A percentile compares a stretch with the other conserved stretches of the same genome.
Conservation (phyloP, 2,888 invertebrate genomes). For the Agrotis segetum region DNA sequence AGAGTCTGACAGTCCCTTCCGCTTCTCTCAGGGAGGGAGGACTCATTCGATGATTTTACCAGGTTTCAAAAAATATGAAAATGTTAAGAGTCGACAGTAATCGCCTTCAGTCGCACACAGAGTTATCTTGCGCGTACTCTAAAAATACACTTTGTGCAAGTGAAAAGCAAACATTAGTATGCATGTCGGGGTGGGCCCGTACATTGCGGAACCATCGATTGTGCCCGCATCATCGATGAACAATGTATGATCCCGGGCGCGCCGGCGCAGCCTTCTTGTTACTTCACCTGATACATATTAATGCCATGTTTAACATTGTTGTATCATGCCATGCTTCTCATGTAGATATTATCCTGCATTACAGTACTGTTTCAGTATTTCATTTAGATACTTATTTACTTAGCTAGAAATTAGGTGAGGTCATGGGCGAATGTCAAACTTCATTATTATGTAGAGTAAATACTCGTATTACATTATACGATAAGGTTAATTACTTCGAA, state of each 20-base stretch:
- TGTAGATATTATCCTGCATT: too few relatives aligned
- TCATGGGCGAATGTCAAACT: conserved; percentile 18
- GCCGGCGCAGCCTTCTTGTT: conserved; percentile 84
- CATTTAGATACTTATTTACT: neutral
- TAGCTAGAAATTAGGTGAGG: conserved; percentile 23
- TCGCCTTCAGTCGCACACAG: too few relatives aligned
- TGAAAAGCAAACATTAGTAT: conserved; percentile 83
- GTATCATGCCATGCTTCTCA: conserved; percentile 61
- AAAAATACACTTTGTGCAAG: conserved; percentile 63
- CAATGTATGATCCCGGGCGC: conserved; percentile 74
- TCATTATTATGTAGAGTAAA: conserved; percentile 25
- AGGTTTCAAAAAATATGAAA: too few relatives aligned
- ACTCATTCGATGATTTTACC: too few relatives aligned
- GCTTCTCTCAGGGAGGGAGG: too few relatives aligned
- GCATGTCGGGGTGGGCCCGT: conserved; percentile 75
- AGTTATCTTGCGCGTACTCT: neutral
- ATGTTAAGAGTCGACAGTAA: too few relatives aligned
- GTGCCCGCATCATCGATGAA: conserved; percentile 82
- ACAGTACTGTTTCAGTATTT: neutral
- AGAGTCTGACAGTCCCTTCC: too few relatives aligned
- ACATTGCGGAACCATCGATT: conserved; percentile 77
- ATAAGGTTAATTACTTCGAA: conserved; percentile 38
- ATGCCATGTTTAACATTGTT: conserved; percentile 76
- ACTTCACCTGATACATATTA: conserved; percentile 83
- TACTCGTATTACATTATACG: conserved; percentile 8